Conservation (phyloP, 1,140 invertebrate genomes). For the Heliconius hermathena region DNA sequence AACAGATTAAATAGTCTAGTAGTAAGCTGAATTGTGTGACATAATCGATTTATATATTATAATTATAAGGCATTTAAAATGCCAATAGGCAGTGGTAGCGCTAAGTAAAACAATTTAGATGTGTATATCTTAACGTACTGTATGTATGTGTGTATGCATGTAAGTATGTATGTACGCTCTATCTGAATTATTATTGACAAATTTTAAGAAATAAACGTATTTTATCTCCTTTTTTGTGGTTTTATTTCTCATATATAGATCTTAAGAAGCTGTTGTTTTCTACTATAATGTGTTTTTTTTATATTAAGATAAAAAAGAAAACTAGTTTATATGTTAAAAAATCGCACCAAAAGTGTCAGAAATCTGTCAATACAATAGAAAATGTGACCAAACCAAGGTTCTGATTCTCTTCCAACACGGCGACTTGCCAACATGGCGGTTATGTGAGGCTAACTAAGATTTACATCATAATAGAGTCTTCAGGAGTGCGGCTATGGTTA, state of each 20-base stretch:
- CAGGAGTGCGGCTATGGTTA: too few species aligned
- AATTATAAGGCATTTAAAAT: conserved; percentile 47
- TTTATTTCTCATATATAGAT: conserved; percentile 48
- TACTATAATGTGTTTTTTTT: not conserved
- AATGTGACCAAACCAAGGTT: too few species aligned
- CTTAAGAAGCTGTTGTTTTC: not conserved
- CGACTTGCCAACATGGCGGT: too few species aligned
- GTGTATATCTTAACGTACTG: conserved; percentile 38
- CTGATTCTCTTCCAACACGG: too few species aligned
- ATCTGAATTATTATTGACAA: conserved; percentile 74
- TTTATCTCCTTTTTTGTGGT: conserved; percentile 70
- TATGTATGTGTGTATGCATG: conserved; percentile 33
- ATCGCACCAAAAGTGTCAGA: too few species aligned
- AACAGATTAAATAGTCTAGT: conserved; percentile 29
- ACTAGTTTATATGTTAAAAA: too few species aligned
- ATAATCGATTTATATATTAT: conserved; percentile 23
- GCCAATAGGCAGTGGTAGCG: conserved; percentile 32
- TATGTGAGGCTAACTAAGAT: too few species aligned
- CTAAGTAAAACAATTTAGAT: conserved; percentile 38
- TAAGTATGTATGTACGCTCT: conserved; percentile 31
- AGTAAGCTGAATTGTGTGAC: conserved; percentile 21
- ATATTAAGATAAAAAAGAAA: too few species aligned
- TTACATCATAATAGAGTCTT: too few species aligned
- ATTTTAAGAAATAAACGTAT: conserved; percentile 80
- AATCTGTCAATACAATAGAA: too few species aligned